Base-by-base conservation (phyloP, 1,140 invertebrate species). In the Trichonephila clavipes region DNA sequence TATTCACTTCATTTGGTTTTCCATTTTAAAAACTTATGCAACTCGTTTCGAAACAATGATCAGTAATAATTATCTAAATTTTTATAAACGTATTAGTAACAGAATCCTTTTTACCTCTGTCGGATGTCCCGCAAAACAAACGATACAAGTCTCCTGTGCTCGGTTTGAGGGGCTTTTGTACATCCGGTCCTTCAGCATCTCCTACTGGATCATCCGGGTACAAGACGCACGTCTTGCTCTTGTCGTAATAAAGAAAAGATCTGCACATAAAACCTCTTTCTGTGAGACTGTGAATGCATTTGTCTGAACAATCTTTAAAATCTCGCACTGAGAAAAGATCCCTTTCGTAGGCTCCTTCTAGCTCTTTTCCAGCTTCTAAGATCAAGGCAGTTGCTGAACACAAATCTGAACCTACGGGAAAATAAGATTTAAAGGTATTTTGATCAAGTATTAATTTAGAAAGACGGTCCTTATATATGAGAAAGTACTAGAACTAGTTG, bases 161-260 rank as follows among this genome's bases (percentile, higher is more conserved):
- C 8, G 93, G 88, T 28, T 94, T 94, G 64, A 95, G 92, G 62
- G 89, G 94, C 64, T 89, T 95, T 97, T 98, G 95, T 97, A 98
- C 40, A 97, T 97, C 94, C 0, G 87, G 81, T 18, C 94, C 94
- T 40, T 94, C 83, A 16, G 94, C 90, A 59, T 88, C 94, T 16
- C 92, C 94, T 28, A 94, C 61, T 18, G 95, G 95, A 88, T 98
- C 98, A 95, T 99, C 98, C 95, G 98, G 98, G 1, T 98, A 98
- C 14, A 98, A 96, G 8, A 98, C 97, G 94, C 98, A 99, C 91
- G 97, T 97, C 94, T 97, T 97, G 1, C 97, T 98, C 96, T 98
- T 97, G 94, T 98, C 97, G 95, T 98, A 98, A 95, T 98, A 98
- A 95, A 98, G 98, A n/a, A 98, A 97, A 10, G 98, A 98, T 40